These are phyloP conservation scores for Puntigrus tetrazona DNA, from an alignment of 2,113 vertebrate genomes.

Conservation along the genomic window DNA sequence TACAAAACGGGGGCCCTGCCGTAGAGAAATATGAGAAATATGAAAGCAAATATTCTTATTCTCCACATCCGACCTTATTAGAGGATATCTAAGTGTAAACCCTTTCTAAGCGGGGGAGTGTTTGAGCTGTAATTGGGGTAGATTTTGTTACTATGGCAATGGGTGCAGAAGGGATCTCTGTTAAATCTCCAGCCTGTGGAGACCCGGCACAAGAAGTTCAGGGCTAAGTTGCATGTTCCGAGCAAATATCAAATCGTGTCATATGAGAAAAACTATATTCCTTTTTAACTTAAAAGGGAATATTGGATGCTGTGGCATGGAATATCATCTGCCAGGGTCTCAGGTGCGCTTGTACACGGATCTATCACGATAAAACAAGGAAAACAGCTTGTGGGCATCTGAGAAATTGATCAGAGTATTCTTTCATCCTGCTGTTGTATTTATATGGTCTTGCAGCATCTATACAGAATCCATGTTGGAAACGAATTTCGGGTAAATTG, in stretches of 20 bases:
- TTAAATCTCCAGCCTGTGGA: conserved; percentile 17
- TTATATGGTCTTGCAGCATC: background rate
- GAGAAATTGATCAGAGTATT: conserved; percentile 8
- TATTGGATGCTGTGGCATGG: background rate
- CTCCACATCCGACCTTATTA: conserved; percentile 40
- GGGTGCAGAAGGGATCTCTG: conserved; percentile 18
- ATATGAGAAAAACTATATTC: background rate
- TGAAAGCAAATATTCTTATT: conserved; percentile 31
- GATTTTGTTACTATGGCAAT: conserved; percentile 50
- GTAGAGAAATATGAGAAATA: conserved; percentile 20
- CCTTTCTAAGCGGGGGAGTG: conserved; percentile 3
- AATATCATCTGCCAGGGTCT: background rate
- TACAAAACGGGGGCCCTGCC: conserved; percentile 8
- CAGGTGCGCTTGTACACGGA: conserved; percentile 11
- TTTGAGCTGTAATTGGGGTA: conserved; percentile 35
- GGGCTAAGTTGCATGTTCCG: background rate
- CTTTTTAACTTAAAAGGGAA: background rate
- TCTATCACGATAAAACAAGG: conserved; percentile 29
- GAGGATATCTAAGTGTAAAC: conserved; percentile 45
- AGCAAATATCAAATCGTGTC: conserved; percentile 30
- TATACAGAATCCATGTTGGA: background rate
- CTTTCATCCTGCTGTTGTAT: background rate
- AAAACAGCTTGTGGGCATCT: conserved; percentile 13
- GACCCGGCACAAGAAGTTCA: background rate
- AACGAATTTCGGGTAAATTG: background rate